phyloP scores from a whole-genome alignment of 2,888 invertebrate species.

The Onthophagus sagittarius region DNA sequence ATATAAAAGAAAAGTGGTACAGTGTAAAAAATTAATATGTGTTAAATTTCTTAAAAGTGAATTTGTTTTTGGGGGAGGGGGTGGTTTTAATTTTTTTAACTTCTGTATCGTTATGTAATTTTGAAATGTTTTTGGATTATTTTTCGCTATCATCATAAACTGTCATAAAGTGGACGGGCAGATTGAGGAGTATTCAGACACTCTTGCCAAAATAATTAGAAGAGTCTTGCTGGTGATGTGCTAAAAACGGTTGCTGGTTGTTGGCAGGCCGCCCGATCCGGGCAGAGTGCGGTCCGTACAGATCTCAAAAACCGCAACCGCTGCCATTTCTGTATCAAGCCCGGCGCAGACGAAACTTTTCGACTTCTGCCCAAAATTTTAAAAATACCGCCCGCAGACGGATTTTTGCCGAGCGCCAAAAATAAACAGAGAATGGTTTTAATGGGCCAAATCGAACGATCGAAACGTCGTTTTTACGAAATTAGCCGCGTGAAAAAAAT shows the following conservation, averaged over 20 bases:
- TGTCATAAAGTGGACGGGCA: conserved; percentile 33
- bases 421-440: not conserved
- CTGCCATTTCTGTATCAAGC: not conserved
- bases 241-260: conserved; percentile 36
- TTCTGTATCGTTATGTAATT: conserved; percentile 7
- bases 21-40: conserved; percentile 9
- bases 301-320: conserved; percentile 1
- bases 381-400: not conserved
- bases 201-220: conserved; percentile 77
- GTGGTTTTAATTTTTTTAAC: not conserved
- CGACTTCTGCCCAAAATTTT: not conserved
- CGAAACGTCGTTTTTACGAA: not conserved
- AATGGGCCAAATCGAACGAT: not conserved
- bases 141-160: conserved; percentile 28
- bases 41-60: not conserved
- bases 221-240: conserved; percentile 52
- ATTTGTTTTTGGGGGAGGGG: not conserved
- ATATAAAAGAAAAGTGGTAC: not conserved
- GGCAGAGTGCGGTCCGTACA: conserved; percentile 27
- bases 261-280: conserved; percentile 35
- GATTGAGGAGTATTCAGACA: conserved; percentile 42
- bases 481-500: not conserved
- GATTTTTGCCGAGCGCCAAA: not conserved
- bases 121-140: not conserved
- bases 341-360: not conserved